Percentiles rank a stretch among this genome's conserved stretches.
Evolutionary conservation across 2,113 vertebrate genomes (phyloP).

Genomic region (Scolopax mira): DNA sequence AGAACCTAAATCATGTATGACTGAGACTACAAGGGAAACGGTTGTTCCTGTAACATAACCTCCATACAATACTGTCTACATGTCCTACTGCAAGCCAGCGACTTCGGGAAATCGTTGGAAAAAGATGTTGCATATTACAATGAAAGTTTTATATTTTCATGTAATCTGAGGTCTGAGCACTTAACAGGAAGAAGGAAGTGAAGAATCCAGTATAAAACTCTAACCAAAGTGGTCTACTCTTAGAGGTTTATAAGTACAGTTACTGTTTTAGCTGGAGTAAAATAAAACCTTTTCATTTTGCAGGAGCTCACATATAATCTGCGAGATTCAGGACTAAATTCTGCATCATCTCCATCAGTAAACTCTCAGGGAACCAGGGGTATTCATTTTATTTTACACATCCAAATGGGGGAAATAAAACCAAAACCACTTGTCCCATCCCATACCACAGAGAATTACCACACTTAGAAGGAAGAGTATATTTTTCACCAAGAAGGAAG

Average conservation of each 20-base stretch:
- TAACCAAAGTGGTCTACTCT: background rate
- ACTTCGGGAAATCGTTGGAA: background rate
- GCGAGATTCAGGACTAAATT: background rate
- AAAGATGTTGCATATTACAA: background rate
- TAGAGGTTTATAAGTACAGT: rapidly evolving
- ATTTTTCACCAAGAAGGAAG: background rate
- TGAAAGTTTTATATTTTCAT: background rate
- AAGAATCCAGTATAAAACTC: background rate
- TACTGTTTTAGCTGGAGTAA: background rate
- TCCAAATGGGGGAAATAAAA: background rate
- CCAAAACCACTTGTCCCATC: background rate
- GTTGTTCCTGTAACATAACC: background rate
- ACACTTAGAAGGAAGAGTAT: no score
- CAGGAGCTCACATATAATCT: background rate
- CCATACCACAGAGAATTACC: background rate
- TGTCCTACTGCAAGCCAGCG: background rate
- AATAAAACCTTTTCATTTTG: background rate
- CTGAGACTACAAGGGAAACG: background rate
- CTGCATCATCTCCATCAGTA: background rate
- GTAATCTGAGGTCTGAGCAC: background rate
- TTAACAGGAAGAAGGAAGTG: background rate
- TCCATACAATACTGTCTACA: rapidly evolving
- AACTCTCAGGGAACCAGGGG: background rate
- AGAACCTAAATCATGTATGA: background rate
- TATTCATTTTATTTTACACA: background rate